A percentile compares a stretch with the other conserved stretches of the same genome.
Conservation (phyloP, 1,140 invertebrate species). For the Drosophila suzukii region DNA sequence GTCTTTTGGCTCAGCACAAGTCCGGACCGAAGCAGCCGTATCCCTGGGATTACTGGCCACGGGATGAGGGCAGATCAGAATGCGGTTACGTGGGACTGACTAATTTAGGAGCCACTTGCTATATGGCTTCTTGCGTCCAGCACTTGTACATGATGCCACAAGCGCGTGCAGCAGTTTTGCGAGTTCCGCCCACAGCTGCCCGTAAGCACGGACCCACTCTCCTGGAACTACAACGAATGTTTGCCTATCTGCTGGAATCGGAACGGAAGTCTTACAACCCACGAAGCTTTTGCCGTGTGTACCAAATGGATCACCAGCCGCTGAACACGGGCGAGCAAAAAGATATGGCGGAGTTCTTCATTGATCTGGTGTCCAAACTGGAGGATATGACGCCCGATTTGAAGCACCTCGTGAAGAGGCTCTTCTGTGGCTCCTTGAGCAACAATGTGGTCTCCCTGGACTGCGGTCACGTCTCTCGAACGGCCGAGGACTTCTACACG, state of each 20-base stretch:
- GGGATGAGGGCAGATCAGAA: conserved; percentile 96
- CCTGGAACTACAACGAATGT: conserved; percentile 96
- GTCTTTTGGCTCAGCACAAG: conserved; percentile 93
- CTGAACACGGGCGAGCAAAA: conserved; percentile 98
- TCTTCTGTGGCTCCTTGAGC: conserved; percentile 96
- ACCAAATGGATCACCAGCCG: conserved; percentile 98
- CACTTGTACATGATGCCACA: conserved; percentile 98
- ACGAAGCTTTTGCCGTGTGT: conserved; percentile 97
- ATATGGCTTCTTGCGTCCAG: conserved; percentile 98
- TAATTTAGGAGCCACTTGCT: conserved; percentile 97
- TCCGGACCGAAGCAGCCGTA: conserved; percentile 93
- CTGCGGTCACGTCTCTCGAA: conserved; percentile 96
- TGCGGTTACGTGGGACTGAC: conserved; percentile 97
- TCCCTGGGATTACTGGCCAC: conserved; percentile 98
- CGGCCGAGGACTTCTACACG: conserved; percentile 98
- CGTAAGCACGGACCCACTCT: conserved; percentile 93
- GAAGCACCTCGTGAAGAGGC: conserved; percentile 94
- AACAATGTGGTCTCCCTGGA: conserved; percentile 98
- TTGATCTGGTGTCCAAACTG: conserved; percentile 96
- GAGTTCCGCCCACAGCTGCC: conserved; percentile 86
- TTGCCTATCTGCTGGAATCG: conserved; percentile 96
- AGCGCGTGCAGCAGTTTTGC: conserved; percentile 92
- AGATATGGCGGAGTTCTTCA: conserved; percentile 99
- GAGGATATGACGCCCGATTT: conserved; percentile 97
- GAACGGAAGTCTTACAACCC: conserved; percentile 98